phyloP scores from a whole-genome alignment of 2,113 vertebrate genomes.

The Calonectris borealis region DNA sequence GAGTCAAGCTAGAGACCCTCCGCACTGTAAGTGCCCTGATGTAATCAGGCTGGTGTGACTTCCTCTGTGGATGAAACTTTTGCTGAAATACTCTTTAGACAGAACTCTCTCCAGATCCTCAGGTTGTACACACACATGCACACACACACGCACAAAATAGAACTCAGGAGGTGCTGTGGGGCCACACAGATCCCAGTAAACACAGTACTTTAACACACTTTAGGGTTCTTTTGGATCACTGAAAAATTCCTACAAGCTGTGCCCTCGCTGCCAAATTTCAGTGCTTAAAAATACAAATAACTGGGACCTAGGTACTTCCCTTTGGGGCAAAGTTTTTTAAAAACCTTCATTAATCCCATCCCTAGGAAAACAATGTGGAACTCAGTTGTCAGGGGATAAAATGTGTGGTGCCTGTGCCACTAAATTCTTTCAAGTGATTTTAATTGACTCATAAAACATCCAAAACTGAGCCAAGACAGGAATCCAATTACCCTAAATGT shows the following conservation, averaged over 20 bases:
- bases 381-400: not conserved
- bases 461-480: not conserved
- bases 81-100: not conserved
- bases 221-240: not conserved
- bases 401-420: constrained; percentile 25
- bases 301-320: not conserved
- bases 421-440: constrained; percentile 51
- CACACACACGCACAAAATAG: not conserved
- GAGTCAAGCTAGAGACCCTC: not conserved
- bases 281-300: constrained; percentile 2
- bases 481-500: constrained; percentile 12
- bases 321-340: not conserved
- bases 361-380: constrained; percentile 11
- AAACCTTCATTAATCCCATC: constrained; percentile 31
- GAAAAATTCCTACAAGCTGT: not conserved
- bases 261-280: not conserved
- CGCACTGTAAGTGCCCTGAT: not conserved
- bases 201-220: not conserved
- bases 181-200: not conserved
- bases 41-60: not conserved
- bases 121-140: not conserved
- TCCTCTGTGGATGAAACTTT: not conserved
- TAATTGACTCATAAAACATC: constrained; percentile 53
- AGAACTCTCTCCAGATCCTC: not conserved
- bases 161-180: not conserved